Percentiles rank a stretch among this genome's conserved stretches.
Conservation (phyloP, 2,797 vertebrate species). For the Scomberomorus guttatus region DNA sequence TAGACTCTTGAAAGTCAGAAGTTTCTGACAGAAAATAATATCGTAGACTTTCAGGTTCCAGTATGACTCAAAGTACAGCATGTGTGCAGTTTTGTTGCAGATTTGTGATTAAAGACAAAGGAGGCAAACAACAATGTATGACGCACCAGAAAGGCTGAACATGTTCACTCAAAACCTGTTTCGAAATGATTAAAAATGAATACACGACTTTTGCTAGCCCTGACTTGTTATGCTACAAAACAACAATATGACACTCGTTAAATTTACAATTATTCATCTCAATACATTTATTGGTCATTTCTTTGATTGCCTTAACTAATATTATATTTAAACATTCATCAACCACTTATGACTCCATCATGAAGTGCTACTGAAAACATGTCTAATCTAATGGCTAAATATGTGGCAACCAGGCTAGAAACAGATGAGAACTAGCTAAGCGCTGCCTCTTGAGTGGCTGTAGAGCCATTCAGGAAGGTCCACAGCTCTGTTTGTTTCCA, state of each 20-base stretch:
- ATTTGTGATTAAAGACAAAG: constrained; percentile 16
- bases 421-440: background rate
- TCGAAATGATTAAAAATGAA: background rate
- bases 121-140: constrained; percentile 10
- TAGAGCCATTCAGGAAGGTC: background rate
- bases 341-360: background rate
- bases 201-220: background rate
- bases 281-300: background rate
- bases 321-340: background rate
- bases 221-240: background rate
- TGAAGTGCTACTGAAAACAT: background rate
- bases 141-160: background rate
- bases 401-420: background rate
- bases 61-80: constrained; percentile 47
- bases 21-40: constrained; percentile 33
- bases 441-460: background rate
- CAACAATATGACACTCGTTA: background rate
- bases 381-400: background rate
- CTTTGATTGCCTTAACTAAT: background rate
- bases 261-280: background rate
- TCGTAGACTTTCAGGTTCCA: constrained; percentile 44
- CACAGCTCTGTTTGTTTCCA: background rate
- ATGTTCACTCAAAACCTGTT: constrained; percentile 3
- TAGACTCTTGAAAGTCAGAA: constrained; percentile 18
- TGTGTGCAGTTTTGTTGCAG: constrained; percentile 30